Evolutionary conservation across 2,888 invertebrate species (phyloP).

Genomic region (Dione juno): DNA sequence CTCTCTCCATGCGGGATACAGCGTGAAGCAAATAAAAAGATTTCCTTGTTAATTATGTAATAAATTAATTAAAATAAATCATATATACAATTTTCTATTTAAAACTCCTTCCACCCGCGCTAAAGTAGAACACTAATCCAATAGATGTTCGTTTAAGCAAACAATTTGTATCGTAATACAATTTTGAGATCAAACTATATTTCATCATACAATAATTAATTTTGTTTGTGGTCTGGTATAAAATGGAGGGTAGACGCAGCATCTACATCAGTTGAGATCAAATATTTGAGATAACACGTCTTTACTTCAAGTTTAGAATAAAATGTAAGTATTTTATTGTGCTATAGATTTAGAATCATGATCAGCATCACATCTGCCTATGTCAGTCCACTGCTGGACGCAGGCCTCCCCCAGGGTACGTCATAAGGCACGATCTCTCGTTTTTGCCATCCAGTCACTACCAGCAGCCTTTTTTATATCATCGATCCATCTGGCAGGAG

Average conservation of each 20-base stretch:
- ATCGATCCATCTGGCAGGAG: too few species aligned
- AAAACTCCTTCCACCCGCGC: background rate
- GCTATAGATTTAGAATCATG: too few species aligned
- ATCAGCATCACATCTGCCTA: too few species aligned
- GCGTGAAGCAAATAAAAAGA: too few species aligned
- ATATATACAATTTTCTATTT: conserved; percentile 1
- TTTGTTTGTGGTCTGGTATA: conserved; percentile 38
- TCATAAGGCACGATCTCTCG: too few species aligned
- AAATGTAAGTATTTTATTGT: conserved; percentile 6
- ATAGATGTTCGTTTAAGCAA: conserved; percentile 28
- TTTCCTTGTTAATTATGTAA: too few species aligned
- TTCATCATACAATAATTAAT: conserved; percentile 23
- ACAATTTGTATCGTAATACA: conserved; percentile 41
- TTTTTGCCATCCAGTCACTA: too few species aligned
- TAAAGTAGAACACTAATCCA: conserved; percentile 23
- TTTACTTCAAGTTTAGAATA: background rate
- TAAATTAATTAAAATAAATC: too few species aligned
- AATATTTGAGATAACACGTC: conserved; percentile 9
- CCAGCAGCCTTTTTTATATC: too few species aligned
- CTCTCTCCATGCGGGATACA: too few species aligned
- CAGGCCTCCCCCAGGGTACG: too few species aligned
- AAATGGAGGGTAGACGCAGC: conserved; percentile 31
- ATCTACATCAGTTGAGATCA: conserved; percentile 46
- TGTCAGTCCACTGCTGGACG: too few species aligned
- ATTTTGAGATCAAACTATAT: conserved; percentile 35